phyloP scores from a whole-genome alignment of 1,140 invertebrate species.

The Oryctes rhinoceros region DNA sequence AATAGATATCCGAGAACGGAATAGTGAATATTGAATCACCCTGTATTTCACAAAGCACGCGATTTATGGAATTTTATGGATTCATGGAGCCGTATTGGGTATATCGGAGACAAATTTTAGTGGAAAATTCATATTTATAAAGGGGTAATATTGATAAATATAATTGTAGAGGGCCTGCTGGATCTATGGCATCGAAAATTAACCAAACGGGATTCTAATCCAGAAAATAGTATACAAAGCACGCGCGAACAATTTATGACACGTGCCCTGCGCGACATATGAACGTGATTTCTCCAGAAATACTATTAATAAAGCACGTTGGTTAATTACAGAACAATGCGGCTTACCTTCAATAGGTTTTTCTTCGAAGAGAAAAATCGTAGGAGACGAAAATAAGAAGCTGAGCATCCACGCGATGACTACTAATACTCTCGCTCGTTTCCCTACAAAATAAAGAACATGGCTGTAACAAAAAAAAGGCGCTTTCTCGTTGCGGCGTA shows the following conservation, averaged over 20 bases:
- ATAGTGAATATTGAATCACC: no score
- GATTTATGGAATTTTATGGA: no score
- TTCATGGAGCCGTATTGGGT: no score
- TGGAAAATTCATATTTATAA: no score
- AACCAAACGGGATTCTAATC: not conserved
- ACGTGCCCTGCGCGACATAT: not conserved
- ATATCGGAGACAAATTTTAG: no score
- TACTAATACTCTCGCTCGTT: slow-evolving; percentile 80
- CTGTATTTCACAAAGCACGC: no score
- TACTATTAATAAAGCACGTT: not conserved
- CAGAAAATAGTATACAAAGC: not conserved
- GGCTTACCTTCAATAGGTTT: slow-evolving; percentile 75
- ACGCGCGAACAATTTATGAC: not conserved
- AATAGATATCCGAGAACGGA: no score
- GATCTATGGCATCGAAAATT: not conserved
- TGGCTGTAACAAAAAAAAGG: not conserved
- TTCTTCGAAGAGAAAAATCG: slow-evolving; percentile 84
- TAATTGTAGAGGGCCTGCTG: not conserved
- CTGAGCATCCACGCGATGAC: slow-evolving; percentile 84
- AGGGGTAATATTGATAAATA: not conserved
- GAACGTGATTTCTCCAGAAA: not conserved
- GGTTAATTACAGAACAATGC: slow-evolving; percentile 6
- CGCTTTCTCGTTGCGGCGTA: slow-evolving; percentile 14
- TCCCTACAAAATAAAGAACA: slow-evolving; percentile 70
- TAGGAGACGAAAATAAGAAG: slow-evolving; percentile 83